Evolutionary conservation across 2,113 vertebrate genomes (phyloP).

Genomic region (Neodon shergylaensis): DNA sequence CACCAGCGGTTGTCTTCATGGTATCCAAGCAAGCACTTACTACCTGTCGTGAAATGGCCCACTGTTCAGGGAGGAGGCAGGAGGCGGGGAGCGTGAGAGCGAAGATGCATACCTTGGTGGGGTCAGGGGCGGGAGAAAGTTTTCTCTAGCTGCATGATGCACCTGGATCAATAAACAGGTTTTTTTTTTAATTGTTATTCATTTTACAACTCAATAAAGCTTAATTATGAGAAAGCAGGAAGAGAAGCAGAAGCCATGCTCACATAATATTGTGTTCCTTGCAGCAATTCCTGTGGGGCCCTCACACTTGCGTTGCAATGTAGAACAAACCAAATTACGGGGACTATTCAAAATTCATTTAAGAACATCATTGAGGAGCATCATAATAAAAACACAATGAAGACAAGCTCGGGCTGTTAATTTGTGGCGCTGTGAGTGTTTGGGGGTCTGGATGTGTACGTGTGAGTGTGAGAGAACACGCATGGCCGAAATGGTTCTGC

Average conservation of each 20-base stretch:
- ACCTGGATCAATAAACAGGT: constrained; percentile 88
- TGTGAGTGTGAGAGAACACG: not conserved
- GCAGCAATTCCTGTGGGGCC: constrained; percentile 86
- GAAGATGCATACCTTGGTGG: constrained; percentile 18
- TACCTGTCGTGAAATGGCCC: no score
- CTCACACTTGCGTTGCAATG: constrained; percentile 79
- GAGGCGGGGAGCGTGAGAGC: fast-evolving
- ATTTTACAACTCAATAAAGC: constrained; percentile 90
- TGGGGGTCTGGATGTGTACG: constrained; percentile 77
- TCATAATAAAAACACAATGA: constrained; percentile 91
- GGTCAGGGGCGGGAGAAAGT: constrained; percentile 73
- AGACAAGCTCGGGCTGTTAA: constrained; percentile 85
- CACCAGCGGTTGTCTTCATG: not conserved
- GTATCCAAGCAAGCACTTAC: not conserved
- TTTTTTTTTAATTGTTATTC: constrained; percentile 86
- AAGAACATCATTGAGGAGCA: constrained; percentile 88
- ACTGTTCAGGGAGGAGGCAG: not conserved
- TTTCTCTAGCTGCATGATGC: constrained; percentile 78
- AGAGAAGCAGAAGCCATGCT: constrained; percentile 86
- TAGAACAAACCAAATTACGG: constrained; percentile 89
- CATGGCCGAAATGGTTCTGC: constrained; percentile 81
- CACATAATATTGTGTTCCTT: constrained; percentile 84
- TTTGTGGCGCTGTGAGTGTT: constrained; percentile 82
- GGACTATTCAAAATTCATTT: constrained; percentile 91
- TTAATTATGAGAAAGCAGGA: constrained; percentile 91